Evolutionary conservation across 2,797 vertebrate species (phyloP).

Genomic region (Rachycentron canadum): DNA sequence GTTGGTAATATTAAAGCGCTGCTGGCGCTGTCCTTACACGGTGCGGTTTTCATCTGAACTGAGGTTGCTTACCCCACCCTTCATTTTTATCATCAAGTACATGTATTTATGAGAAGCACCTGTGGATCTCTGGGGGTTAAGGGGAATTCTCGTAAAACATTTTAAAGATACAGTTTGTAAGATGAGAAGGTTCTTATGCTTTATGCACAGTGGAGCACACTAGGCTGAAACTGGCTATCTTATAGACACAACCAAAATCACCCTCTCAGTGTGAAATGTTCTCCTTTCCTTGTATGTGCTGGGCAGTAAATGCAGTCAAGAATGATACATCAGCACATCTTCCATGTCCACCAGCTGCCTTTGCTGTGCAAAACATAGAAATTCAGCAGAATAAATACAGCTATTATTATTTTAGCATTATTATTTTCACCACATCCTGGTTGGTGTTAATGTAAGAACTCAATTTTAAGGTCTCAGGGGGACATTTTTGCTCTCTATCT

Average conservation of each 20-base stretch:
- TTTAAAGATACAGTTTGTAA: conserved; percentile 51
- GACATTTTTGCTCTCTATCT: conserved; percentile 77
- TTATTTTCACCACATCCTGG: conserved; percentile 82
- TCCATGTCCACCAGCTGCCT: conserved; percentile 95
- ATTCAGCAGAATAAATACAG: conserved; percentile 97
- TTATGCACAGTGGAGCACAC: conserved; percentile 67
- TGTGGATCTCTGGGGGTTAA: conserved; percentile 85
- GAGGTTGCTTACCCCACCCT: conserved; percentile 44
- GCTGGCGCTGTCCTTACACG: conserved; percentile 48
- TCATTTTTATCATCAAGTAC: conserved; percentile 66
- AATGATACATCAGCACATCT: conserved; percentile 82
- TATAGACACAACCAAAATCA: conserved; percentile 65
- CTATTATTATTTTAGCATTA: conserved; percentile 86
- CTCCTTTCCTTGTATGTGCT: conserved; percentile 72
- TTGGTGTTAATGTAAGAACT: conserved; percentile 70
- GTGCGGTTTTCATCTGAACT: conserved; percentile 55
- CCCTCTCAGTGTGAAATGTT: conserved; percentile 52
- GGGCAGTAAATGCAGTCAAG: conserved; percentile 69
- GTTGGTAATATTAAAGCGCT: conserved; percentile 61
- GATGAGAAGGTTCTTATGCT: conserved; percentile 55
- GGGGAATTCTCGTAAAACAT: conserved; percentile 58
- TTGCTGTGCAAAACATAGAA: conserved; percentile 99
- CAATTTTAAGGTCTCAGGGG: conserved; percentile 90
- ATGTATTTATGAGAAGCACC: conserved; percentile 72
- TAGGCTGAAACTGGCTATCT: conserved; percentile 59